Evolutionary conservation across 2,888 invertebrate genomes (phyloP), one percentile per base, ranked within the genome.

Genomic region (Neocrepidodera transversa): DNA sequence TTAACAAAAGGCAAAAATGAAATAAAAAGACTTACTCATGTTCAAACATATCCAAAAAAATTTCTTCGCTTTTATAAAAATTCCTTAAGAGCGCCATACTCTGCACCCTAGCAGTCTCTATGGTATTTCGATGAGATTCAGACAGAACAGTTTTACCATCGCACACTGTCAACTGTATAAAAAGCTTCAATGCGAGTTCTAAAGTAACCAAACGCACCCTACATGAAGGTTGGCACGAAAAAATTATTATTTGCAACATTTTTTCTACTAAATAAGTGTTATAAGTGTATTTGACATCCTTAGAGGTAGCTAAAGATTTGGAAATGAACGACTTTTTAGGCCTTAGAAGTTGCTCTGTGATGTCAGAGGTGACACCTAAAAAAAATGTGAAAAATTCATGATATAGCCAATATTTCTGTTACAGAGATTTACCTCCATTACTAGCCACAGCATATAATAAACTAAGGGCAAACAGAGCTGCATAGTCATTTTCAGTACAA

Each of bases 41-140:
- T 80, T 99, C 98, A 79, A 99, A 99, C 87, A 99, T 92, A 78
- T 99, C 98, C 58, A 98, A 82, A 81, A 99, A 99, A 71, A 98
- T 95, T 75, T 98, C 97, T 81, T 98, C 97, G 71, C 93, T 93
- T 86, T 96, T 97, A 80, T 95, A 97, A 80, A 94, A 96, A 82
- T 93, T 95, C 45, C 94, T 84, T 10, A 97, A 85, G 23, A 93
- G 83, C 0, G 91, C 87, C 49, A 93, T 93, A 67, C 94, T 91
- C 75, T 92, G 91, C 74, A 90, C 89, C 68, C 87, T 85, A 2
- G 91, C 88, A 73, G 88, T 80, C 79, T 92, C 85, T 68, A 92
- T 82, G 70, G 85, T 79, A 28, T 86, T 84, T 65, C 88, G 81
- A 75, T 91, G 91, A 13, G 83, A 78, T 64, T 92, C 92, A 52